phyloP scores from a whole-genome alignment of 1,140 invertebrate species.

The Nebria ingens region DNA sequence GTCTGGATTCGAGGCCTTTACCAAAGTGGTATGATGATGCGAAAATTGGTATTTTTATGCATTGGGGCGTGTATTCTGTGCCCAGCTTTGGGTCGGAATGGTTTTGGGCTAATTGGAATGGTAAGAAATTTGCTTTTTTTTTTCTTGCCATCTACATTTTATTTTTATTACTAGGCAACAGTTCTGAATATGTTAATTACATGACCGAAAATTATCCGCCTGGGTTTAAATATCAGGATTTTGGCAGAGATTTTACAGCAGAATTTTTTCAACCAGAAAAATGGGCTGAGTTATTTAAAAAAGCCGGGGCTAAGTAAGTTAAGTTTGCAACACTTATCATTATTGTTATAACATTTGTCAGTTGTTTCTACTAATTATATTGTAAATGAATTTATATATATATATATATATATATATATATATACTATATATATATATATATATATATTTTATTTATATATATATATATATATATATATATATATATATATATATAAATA shows the following conservation, averaged over 20 bases:
- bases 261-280: slow-evolving; percentile 69
- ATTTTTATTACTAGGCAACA: slow-evolving; percentile 13
- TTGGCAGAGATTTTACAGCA: slow-evolving; percentile 67
- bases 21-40: slow-evolving; percentile 82
- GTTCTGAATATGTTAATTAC: slow-evolving; percentile 40
- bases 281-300: slow-evolving; percentile 65
- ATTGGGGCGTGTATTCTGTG: slow-evolving; percentile 89
- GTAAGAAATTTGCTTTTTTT: slow-evolving; percentile 31
- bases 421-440: too few species aligned
- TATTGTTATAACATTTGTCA: too few species aligned
- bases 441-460: slow-evolving; percentile 1
- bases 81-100: slow-evolving; percentile 77
- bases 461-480: slow-evolving; percentile 5
- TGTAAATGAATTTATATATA: too few species aligned
- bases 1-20: slow-evolving; percentile 69
- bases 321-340: too few species aligned
- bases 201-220: slow-evolving; percentile 70
- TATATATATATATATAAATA: too few species aligned
- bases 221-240: slow-evolving; percentile 78
- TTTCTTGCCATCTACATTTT: neutral
- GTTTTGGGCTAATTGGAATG: slow-evolving; percentile 76
- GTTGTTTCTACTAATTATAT: too few species aligned
- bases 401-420: too few species aligned
- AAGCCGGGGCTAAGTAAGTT: slow-evolving; percentile 69
- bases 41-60: slow-evolving; percentile 87